These are phyloP conservation scores for Drosophila ananassae DNA, from an alignment of 1,140 invertebrate species.

Conservation along the genomic window DNA sequence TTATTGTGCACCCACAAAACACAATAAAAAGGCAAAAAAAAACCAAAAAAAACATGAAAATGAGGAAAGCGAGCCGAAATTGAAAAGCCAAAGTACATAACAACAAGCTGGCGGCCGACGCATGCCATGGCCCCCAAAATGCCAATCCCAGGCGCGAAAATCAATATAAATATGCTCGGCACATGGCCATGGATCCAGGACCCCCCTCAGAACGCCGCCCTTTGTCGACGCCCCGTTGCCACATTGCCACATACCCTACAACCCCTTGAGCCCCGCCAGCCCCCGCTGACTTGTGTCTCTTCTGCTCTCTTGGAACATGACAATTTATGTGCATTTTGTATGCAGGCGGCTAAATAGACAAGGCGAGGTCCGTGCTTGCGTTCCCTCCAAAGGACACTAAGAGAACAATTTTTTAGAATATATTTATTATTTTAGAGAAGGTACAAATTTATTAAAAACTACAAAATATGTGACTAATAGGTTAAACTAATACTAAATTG, in stretches of 20 bases:
- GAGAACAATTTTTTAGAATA: not conserved
- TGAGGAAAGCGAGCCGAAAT: constrained; percentile 71
- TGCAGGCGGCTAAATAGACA: constrained; percentile 79
- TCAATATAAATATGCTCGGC: constrained; percentile 79
- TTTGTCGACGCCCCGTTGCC: not conserved
- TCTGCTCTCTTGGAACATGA: constrained; percentile 52
- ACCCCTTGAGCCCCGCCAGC: not conserved
- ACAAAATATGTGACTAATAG: too few relatives aligned
- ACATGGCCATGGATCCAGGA: constrained; percentile 52
- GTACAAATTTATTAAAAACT: not conserved
- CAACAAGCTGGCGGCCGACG: constrained; percentile 66
- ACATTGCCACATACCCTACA: not conserved
- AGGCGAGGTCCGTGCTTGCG: constrained; percentile 47
- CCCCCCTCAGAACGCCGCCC: not conserved
- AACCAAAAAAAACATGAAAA: constrained; percentile 42
- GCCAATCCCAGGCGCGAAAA: constrained; percentile 74
- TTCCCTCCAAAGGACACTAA: constrained; percentile 10
- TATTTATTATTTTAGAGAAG: not conserved
- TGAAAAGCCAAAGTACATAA: constrained; percentile 81
- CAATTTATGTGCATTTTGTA: constrained; percentile 81
- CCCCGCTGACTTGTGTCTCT: constrained; percentile 8
- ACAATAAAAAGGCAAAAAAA: constrained; percentile 37
- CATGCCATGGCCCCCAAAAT: constrained; percentile 43
- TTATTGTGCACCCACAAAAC: constrained; percentile 79
- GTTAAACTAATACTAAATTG: too few relatives aligned